phyloP scores from a whole-genome alignment of 2,113 vertebrate species.

The Sander vitreus region DNA sequence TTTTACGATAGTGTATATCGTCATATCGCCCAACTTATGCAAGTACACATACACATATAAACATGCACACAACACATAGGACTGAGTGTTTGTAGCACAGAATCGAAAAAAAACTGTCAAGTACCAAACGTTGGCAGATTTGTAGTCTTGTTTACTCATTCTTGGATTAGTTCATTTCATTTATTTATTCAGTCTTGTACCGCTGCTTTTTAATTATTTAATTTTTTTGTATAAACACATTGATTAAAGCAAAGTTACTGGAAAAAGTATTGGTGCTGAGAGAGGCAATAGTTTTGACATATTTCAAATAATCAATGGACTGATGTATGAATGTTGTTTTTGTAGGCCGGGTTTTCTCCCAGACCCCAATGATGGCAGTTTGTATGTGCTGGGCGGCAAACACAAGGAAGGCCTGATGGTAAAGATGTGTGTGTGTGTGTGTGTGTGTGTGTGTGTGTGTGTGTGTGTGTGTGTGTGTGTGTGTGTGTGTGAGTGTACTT shows the following conservation, averaged over 20 bases:
- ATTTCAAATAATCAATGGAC: not conserved
- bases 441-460: constrained; percentile 21
- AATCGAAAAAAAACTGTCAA: not conserved
- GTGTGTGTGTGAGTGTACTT: constrained; percentile 9
- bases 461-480: constrained; percentile 25
- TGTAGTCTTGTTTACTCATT: not conserved
- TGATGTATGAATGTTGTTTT: constrained; percentile 17
- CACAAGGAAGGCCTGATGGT: constrained; percentile 97
- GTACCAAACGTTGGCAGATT: not conserved
- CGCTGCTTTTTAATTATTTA: not conserved
- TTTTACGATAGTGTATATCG: too few species aligned
- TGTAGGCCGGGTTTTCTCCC: constrained; percentile 94
- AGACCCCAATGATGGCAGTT: constrained; percentile 95
- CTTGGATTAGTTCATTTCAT: not conserved
- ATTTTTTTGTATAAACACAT: not conserved
- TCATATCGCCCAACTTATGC: not conserved
- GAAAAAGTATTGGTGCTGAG: not conserved
- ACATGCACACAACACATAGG: not conserved
- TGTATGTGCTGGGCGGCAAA: constrained; percentile 93
- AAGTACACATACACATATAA: not conserved
- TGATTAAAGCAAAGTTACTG: not conserved
- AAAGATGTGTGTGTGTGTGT: constrained; percentile 52
- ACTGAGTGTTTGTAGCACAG: not conserved
- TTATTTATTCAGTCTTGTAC: not conserved
- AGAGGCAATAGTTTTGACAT: not conserved